phyloP scores from a whole-genome alignment of 1,140 invertebrate species.

The Bemisia tabaci region DNA sequence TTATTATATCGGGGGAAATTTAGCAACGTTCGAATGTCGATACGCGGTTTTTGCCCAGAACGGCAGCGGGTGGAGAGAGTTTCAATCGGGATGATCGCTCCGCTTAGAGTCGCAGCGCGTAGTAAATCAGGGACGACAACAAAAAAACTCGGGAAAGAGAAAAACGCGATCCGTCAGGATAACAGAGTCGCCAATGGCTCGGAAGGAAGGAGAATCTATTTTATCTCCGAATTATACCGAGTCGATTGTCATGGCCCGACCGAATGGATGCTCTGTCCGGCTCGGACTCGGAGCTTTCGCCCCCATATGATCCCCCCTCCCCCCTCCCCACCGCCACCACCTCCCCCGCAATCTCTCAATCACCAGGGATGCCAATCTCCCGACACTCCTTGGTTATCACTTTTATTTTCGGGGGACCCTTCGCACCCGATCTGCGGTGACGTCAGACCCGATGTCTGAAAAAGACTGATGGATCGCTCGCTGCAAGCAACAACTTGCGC shows the following conservation, averaged over 20 bases:
- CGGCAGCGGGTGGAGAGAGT: no score
- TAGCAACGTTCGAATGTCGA: no score
- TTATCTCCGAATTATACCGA: neutral
- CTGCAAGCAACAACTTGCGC: no score
- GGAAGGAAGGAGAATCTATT: neutral
- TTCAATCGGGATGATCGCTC: no score
- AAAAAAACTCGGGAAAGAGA: neutral
- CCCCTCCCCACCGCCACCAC: constrained; percentile 14
- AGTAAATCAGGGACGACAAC: neutral
- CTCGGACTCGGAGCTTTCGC: neutral
- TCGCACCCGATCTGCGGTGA: no score
- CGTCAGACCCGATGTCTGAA: no score
- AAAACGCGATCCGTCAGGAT: neutral
- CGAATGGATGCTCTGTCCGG: neutral
- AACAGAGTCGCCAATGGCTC: neutral
- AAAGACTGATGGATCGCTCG: no score
- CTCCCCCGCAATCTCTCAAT: constrained; percentile 9
- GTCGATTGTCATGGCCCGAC: neutral
- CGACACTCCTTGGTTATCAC: constrained; percentile 3
- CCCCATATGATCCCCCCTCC: neutral
- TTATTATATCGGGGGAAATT: no score
- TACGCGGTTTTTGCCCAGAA: no score
- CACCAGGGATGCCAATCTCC: neutral
- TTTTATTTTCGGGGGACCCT: no score
- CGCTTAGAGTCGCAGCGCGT: no score